Base-by-base conservation (phyloP, 2,888 invertebrate genomes). In the Nomada hirtipes region DNA sequence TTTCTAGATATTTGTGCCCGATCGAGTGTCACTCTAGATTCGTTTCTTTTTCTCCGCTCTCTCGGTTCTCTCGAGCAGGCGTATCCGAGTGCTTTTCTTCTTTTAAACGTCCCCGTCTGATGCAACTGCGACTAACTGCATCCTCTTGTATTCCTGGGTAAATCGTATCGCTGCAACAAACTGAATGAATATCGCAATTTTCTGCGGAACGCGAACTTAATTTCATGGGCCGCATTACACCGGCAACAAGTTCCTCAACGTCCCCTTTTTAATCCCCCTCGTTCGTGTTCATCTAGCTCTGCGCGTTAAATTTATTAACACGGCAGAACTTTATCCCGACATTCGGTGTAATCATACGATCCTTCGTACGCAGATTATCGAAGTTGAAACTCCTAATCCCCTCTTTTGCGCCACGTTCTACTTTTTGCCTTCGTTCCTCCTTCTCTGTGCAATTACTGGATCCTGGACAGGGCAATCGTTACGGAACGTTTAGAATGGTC, bases 351-450 rank as follows among this genome's bases (percentile, higher is more conserved):
- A 36, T 13, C 42, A 64, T 59, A 65, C 65, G 76, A 76, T 69
- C 78, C 55, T 64, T 76, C 63, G 78, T 44, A 29, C 63, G 76
- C 68, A 63, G 47, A 3, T 23, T 3, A 20, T 68, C 67, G 75
- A 67, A 78, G 77, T 75, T 76, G 72, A 64, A 36, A 52, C 18
- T 44, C 20, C 65, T 60, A n/a, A 53, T 68, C n/a, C 55, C 26
- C 26, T 29, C n/a, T 55, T 42, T 53, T 52, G 13, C 44, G 29
- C 26, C 29, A 3, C 26, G 4, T 57, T 57, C 23, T 42, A 10
- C 23, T 57, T 18, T 23, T 44, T 29, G 2, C 29, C 3, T 70
- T 44, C 11, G 26, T 70, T 42, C 15, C 26, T 53, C 11, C 20
- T 52, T 52, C 44, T 44, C 13, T 18, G 52, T n/a, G 61, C 26